Evolutionary conservation across 2,888 invertebrate genomes (phyloP), one percentile per base, ranked within the genome.

Genomic region (Drosophila greeni): DNA sequence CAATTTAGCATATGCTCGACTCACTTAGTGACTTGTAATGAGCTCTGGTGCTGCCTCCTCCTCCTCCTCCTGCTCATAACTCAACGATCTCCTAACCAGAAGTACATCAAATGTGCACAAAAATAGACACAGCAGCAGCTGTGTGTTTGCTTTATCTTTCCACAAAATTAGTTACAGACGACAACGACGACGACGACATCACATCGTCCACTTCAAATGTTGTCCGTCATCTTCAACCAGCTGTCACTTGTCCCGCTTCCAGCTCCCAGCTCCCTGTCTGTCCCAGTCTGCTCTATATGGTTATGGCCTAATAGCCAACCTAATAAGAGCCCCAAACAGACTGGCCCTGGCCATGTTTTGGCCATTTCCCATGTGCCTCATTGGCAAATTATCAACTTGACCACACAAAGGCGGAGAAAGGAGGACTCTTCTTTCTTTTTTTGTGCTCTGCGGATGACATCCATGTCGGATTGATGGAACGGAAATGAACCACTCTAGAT

Each of bases 291-390:
- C 69, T 39, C 47, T 83, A 81, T 81, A 79, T 75, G 79, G 79
- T 60, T 81, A 72, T 81, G 72, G 73, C 72, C 79, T 78, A 79
- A 81, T 80, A 66, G 76, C 78, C 77, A 72, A 51, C 57, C 77
- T 82, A 83, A 81, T 81, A 78, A 66, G 71, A 49, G 64, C 9
- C 34, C 42, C 64, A 62, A 62, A 74, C 75, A 73, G 65, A 76
- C 33, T 62, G 53, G 34, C 54, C 51, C 61, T 42, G 54, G 57
- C 62, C 70, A 55, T 56, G 59, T 70, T 62, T 76, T 69, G 78
- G 75, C 65, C 79, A 73, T 81, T 81, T 79, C 79, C 82, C 79
- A 78, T 84, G 79, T 76, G 79, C 67, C 72, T 78, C 79, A 83
- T 83, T 79, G 79, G 79, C 72, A 84, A 79, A 79, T 79, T 81